phyloP scores from a whole-genome alignment of 2,888 invertebrate genomes.

The Thumatha senex region DNA sequence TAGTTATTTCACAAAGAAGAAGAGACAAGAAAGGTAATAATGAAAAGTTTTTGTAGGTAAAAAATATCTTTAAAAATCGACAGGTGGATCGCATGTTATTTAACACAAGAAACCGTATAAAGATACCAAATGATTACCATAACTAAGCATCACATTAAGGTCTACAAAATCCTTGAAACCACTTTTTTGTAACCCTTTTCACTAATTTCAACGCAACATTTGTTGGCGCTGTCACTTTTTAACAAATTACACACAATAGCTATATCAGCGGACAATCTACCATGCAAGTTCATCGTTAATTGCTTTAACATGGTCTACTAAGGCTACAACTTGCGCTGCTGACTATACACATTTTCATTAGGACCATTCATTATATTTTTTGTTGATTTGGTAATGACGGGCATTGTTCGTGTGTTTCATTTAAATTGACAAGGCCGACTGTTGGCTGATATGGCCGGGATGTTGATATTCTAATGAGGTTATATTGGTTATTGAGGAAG shows the following conservation, averaged over 20 bases:
- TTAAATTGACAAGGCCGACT: conserved; percentile 62
- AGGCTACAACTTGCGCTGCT: conserved; percentile 15
- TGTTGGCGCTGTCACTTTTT: conserved; percentile 4
- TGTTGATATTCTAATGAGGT: conserved; percentile 14
- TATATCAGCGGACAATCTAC: conserved; percentile 9
- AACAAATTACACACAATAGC: conserved; percentile 7
- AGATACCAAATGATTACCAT: background rate
- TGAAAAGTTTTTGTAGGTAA: too few species aligned
- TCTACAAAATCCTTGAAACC: background rate
- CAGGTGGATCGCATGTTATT: too few species aligned
- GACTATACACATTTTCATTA: conserved; percentile 63
- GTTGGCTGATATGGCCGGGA: conserved; percentile 34
- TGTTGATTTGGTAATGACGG: conserved; percentile 64
- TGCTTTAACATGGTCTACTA: conserved; percentile 8
- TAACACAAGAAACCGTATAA: too few species aligned
- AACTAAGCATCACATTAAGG: background rate
- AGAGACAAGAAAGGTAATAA: too few species aligned
- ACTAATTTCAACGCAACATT: conserved; percentile 7
- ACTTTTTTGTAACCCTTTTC: background rate
- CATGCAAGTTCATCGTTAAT: conserved; percentile 9
- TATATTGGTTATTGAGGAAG: conserved; percentile 1
- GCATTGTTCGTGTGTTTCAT: conserved; percentile 60
- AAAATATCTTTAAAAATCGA: too few species aligned
- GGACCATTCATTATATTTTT: conserved; percentile 74
- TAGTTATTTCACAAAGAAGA: too few species aligned